Evolutionary conservation across 1,140 invertebrate genomes (phyloP).

Genomic region (Sycobia sp.): DNA sequence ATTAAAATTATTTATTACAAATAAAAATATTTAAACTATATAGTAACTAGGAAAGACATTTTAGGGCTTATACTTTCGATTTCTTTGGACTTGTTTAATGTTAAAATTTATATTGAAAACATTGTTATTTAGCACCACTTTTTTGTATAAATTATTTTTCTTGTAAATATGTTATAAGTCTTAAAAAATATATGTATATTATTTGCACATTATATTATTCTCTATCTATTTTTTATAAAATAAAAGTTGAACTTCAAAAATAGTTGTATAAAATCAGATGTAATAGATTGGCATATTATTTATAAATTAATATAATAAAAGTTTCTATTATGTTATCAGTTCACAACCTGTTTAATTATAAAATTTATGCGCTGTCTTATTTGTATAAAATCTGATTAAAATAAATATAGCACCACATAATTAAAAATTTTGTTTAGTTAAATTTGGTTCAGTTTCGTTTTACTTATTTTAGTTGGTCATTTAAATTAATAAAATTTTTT

Average conservation of each 20-base stretch:
- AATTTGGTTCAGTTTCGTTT: background rate
- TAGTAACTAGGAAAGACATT: no score
- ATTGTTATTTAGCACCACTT: constrained; percentile 15
- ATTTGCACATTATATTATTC: no score
- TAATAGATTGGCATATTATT: background rate
- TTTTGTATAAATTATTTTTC: background rate
- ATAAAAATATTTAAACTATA: background rate
- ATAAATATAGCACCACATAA: constrained; percentile 12
- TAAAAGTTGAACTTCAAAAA: no score
- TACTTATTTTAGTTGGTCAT: background rate
- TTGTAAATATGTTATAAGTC: no score
- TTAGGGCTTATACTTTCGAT: constrained; percentile 22
- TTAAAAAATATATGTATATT: no score
- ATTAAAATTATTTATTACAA: background rate
- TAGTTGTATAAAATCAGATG: no score
- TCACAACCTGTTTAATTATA: no score
- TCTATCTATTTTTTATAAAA: no score
- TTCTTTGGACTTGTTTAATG: constrained; percentile 18
- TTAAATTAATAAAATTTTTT: background rate
- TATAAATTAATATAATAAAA: no score
- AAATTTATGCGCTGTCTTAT: background rate
- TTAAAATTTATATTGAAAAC: background rate
- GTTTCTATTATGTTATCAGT: no score
- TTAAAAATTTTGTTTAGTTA: background rate
- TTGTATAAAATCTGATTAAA: background rate